These are phyloP conservation scores for Rallus crepitans DNA, from an alignment of 2,797 vertebrate genomes.

Conservation along the genomic window DNA sequence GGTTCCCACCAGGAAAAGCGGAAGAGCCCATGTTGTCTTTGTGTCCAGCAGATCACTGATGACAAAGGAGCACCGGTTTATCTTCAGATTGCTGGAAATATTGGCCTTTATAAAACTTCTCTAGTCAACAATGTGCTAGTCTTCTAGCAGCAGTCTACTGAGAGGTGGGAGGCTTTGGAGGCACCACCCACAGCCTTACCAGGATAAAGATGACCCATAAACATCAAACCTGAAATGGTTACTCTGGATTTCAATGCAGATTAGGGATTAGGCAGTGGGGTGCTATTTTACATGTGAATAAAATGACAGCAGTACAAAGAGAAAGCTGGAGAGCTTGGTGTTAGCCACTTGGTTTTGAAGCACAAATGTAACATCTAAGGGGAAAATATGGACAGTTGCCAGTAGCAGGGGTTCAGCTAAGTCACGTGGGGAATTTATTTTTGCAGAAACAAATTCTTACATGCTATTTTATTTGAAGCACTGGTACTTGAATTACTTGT, in stretches of 20 bases:
- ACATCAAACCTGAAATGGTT: not conserved
- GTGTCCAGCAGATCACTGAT: not conserved
- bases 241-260: constrained; percentile 34
- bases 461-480: constrained; percentile 53
- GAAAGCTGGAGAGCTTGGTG: not conserved
- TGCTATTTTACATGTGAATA: constrained; percentile 36
- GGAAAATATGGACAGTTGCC: constrained; percentile 20
- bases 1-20: not conserved
- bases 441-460: constrained; percentile 49
- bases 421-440: constrained; percentile 26
- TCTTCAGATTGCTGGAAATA: not conserved
- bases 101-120: not conserved
- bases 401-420: not conserved
- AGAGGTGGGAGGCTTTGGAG: not conserved
- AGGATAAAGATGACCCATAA: not conserved
- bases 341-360: constrained; percentile 2
- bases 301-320: constrained; percentile 30
- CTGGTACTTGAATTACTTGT: constrained; percentile 68
- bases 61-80: not conserved
- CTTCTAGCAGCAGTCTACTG: not conserved
- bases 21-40: not conserved
- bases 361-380: constrained; percentile 11
- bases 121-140: not conserved
- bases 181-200: not conserved
- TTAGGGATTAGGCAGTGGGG: not conserved